Base-by-base conservation (phyloP, 2,797 vertebrate species). In the Peromyscus nudipes region DNA sequence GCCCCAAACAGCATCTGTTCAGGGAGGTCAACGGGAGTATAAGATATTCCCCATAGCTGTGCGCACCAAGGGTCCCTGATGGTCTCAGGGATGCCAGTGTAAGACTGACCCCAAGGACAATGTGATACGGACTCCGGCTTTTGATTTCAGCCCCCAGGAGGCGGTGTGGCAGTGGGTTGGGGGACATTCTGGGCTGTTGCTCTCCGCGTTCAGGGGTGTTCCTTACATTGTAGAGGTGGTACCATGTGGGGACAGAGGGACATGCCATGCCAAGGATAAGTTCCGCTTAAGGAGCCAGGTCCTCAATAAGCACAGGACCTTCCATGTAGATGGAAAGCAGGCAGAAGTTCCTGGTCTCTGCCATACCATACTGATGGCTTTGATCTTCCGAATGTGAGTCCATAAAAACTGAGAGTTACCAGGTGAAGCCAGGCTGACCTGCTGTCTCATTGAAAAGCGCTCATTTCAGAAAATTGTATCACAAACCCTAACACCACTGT, bases 291-390 rank as follows among this genome's bases (percentile, higher is more conserved):
- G 17, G 65, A 55, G n/a, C 34, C 67, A 69, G 10, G 6, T 34
- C 55, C 46, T 46, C 4, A 34, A 12, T 6, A 31, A 55, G 65
- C 67, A 79, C 2, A 4, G 0, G 0, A 6, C 29, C 77, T 62
- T 6, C 1, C 46, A 27, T 12, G 17, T 0, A 31, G 76, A 40
- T 1, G 8, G 19, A 31, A 31, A 31, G 25, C 55, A 64, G 7
- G 31, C 52, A 40, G 76, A 7, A 27, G 21, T 79, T 77, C 25
- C 71, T 13, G 34, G 88, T 10, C 52, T 1, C 19, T 27, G 34
- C 7, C 0, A 13, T 14, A 43, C 13, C 10, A 43, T 3, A 43
- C 13, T 0, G 46, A 27, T 1, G 29, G n/a, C 25, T 57, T 60
- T 60, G 27, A 37, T 34, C 67, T 46, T 37, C 71, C 31, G 2